These are phyloP conservation scores for Oophaga sylvatica DNA, from an alignment of 2,797 vertebrate species.

Conservation along the genomic window DNA sequence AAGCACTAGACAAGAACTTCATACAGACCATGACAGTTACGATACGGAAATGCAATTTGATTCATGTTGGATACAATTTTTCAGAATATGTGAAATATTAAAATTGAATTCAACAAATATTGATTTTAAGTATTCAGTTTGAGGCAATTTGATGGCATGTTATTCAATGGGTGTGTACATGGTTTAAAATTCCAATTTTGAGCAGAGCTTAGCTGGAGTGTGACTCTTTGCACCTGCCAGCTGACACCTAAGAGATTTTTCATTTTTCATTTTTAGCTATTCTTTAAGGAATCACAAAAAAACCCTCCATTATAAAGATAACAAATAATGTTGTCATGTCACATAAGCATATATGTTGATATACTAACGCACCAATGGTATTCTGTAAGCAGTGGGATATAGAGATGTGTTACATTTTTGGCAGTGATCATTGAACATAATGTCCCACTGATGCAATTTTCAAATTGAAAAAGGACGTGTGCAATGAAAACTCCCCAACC, in stretches of 20 bases:
- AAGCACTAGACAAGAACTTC: too few relatives aligned
- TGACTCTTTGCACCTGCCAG: neutral
- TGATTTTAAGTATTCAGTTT: neutral
- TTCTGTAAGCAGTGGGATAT: neutral
- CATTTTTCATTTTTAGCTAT: neutral
- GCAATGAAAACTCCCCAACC: conserved; percentile 35
- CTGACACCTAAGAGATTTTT: neutral
- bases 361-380: neutral
- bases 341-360: neutral
- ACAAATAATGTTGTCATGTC: neutral
- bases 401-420: conserved; percentile 38
- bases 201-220: neutral
- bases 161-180: neutral
- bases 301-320: neutral
- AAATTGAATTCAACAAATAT: neutral
- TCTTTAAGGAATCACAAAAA: neutral
- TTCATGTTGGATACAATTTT: neutral
- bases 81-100: neutral
- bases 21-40: too few relatives aligned
- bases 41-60: neutral
- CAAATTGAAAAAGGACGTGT: conserved; percentile 33
- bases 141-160: neutral
- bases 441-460: conserved; percentile 52
- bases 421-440: conserved; percentile 44
- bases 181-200: neutral